phyloP scores from a whole-genome alignment of 2,888 invertebrate species.

The Nomada fucata region DNA sequence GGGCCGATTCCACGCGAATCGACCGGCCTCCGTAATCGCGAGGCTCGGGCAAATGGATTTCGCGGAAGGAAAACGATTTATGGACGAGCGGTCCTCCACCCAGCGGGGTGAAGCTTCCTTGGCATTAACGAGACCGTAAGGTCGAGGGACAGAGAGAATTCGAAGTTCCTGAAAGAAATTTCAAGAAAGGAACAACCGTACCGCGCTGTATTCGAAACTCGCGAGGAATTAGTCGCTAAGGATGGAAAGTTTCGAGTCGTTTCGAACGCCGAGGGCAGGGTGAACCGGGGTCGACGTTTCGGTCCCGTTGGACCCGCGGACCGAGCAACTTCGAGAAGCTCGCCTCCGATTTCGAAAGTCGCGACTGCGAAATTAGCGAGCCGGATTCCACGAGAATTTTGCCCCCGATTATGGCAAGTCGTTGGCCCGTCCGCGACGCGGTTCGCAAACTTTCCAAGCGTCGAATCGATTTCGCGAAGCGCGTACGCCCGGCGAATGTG shows the following conservation, averaged over 20 bases:
- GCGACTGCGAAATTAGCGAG: too few relatives aligned
- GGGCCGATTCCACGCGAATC: slow-evolving; percentile 25
- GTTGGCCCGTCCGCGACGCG: too few relatives aligned
- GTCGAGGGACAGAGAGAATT: slow-evolving; percentile 53
- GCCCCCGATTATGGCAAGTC: too few relatives aligned
- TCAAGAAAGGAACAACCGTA: slow-evolving; percentile 60
- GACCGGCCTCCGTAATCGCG: slow-evolving; percentile 44
- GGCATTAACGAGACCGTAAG: slow-evolving; percentile 65
- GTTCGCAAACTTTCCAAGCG: too few relatives aligned
- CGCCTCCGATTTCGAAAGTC: too few relatives aligned
- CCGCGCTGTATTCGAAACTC: slow-evolving; percentile 51
- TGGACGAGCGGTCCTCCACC: slow-evolving; percentile 34
- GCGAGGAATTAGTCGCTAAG: slow-evolving; percentile 61
- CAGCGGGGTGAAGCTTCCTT: slow-evolving; percentile 24
- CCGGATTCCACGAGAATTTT: too few relatives aligned
- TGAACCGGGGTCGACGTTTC: slow-evolving; percentile 31
- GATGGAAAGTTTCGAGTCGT: slow-evolving; percentile 65
- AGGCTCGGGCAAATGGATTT: slow-evolving; percentile 40
- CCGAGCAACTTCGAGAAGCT: slow-evolving; percentile 26
- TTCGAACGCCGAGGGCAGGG: slow-evolving; percentile 35
- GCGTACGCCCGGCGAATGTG: too few relatives aligned
- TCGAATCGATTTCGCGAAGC: not conserved
- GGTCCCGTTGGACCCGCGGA: slow-evolving; percentile 17
- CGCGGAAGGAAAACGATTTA: slow-evolving; percentile 66
- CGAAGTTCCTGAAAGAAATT: slow-evolving; percentile 60